Evolutionary conservation across 2,888 invertebrate genomes (phyloP), one percentile per base, ranked within the genome.

Genomic region (Eudasyphora cyanicolor): DNA sequence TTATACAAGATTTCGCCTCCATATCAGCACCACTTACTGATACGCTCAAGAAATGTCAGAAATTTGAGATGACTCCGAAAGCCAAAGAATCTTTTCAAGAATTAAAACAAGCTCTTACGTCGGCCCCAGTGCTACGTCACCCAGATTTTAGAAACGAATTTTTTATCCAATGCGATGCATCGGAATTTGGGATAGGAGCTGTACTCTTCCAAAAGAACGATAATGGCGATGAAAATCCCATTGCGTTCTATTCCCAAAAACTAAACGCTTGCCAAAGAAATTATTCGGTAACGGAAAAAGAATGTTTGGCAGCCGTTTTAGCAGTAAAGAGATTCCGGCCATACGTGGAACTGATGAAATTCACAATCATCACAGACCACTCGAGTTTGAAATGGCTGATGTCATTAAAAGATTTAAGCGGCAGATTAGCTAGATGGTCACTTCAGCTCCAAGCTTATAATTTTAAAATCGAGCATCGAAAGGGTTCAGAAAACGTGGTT

Each of bases 331-430:
- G n/a, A n/a, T n/a, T n/a, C n/a, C n/a, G n/a, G n/a, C n/a, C n/a
- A 5, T 82, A 82, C 32, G 73, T 82, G 6, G 80, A 85, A 73
- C 42, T 42, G 10, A 70, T 60, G 73, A 10, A 27, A 27, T 75
- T 78, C 42, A 60, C 76, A 4, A 27, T 79, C 1, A 60, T 75
- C 2, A 75, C 74, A 1, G 74, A 74, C 42, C 54, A 76, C n/a
- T 60, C 71, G 0, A 60, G 60, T 17, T 17, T 73, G 0, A 71
- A 78, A 21, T 78, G 78, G 71, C 35, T 78, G 0, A 78, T 78
- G 71, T 2, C 14, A 0, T 12, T 74, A 8, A 74, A 79, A 60
- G 67, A 75, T 8, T 7, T 79, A 2, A 69, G 35, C 1, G 74
- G 79, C 0, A 17, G 74, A 24, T 19, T 79, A 21, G 78, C 51